A percentile compares a stretch with the other conserved stretches of the same genome.
These are phyloP conservation scores for Saccopteryx bilineata DNA, from an alignment of 2,113 vertebrate genomes.

Conservation along the genomic window DNA sequence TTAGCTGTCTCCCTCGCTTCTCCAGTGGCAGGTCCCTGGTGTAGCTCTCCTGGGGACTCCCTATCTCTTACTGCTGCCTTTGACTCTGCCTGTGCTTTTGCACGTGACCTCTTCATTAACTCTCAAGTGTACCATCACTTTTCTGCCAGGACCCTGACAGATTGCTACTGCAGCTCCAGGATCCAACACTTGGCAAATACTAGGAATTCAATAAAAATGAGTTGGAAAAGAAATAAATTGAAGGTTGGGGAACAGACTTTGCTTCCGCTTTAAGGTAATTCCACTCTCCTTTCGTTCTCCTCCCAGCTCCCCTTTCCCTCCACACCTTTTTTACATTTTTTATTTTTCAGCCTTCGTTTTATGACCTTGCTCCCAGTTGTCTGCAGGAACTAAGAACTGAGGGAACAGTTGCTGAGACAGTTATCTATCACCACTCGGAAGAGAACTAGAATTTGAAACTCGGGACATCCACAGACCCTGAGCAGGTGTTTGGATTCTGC, in stretches of 20 bases:
- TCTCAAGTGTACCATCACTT: not conserved
- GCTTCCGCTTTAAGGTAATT: not conserved
- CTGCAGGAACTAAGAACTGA: not conserved
- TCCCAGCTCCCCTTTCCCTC: not conserved
- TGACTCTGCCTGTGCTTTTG: not conserved
- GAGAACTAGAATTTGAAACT: slow-evolving; percentile 45
- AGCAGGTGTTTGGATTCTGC: not conserved
- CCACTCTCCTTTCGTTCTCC: not conserved
- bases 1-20: not conserved
- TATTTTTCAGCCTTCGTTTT: not conserved
- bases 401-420: not conserved
- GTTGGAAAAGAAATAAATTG: not conserved
- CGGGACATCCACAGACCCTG: not conserved
- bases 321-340: not conserved
- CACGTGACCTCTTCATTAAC: not conserved
- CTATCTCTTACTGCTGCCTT: not conserved
- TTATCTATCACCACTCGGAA: not conserved
- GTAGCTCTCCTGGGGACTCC: not conserved
- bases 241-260: not conserved
- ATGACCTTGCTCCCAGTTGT: not conserved
- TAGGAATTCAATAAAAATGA: not conserved
- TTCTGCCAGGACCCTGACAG: not conserved
- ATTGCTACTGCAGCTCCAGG: not conserved
- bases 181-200: not conserved
- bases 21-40: not conserved